A percentile compares a stretch with the other conserved stretches of the same genome.
These are phyloP conservation scores for Cephus sareptanus DNA, from an alignment of 2,888 invertebrate genomes.

Conservation along the genomic window DNA sequence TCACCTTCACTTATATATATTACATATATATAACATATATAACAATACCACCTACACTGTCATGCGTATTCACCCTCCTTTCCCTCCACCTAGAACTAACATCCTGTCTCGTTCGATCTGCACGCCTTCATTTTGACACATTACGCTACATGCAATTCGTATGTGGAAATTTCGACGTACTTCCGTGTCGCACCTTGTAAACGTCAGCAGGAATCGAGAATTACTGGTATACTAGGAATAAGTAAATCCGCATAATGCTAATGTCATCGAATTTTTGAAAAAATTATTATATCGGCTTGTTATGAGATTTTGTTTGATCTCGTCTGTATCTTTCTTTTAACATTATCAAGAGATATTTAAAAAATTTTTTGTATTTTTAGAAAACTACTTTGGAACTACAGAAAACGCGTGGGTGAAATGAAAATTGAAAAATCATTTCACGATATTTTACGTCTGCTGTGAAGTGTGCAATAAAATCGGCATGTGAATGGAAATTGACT, in stretches of 20 bases:
- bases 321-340: not conserved
- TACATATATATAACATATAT: no score
- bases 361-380: no score
- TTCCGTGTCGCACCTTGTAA: not conserved
- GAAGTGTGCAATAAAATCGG: not conserved
- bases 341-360: not conserved
- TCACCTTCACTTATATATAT: not conserved
- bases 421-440: not conserved
- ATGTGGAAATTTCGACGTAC: not conserved
- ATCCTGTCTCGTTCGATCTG: not conserved
- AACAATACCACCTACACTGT: not conserved
- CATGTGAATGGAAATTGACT: not conserved
- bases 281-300: no score
- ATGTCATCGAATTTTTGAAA: no score
- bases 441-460: not conserved
- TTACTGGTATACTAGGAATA: not conserved
- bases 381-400: not conserved
- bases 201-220: not conserved
- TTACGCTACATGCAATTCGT: not conserved
- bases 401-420: not conserved
- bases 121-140: not conserved
- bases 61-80: not conserved
- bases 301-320: no score
- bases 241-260: not conserved
- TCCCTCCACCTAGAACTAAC: not conserved